These are phyloP conservation scores for Oceanites oceanicus DNA, from an alignment of 2,113 vertebrate genomes.

Conservation along the genomic window DNA sequence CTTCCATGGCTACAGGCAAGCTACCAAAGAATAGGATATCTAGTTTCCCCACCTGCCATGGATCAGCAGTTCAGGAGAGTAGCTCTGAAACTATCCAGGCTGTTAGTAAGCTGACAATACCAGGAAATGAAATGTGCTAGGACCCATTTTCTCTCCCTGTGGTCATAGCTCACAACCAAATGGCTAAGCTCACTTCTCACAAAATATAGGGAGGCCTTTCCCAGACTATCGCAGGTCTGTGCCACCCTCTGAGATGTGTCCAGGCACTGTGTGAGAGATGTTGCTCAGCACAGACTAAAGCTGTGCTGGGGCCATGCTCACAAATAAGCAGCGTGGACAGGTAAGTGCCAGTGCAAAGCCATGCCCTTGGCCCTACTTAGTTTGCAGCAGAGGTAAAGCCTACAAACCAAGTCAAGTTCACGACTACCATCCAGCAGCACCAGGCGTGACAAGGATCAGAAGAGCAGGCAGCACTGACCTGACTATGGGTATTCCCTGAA, in stretches of 20 bases:
- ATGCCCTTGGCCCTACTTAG: accelerated
- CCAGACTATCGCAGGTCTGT: background rate
- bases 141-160: accelerated
- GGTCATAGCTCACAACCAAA: background rate
- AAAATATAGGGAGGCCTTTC: background rate
- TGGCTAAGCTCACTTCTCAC: background rate
- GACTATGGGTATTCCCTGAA: too few species aligned
- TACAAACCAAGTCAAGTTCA: background rate
- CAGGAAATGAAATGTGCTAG: background rate
- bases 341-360: background rate
- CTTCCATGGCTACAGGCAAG: background rate
- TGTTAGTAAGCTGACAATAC: background rate
- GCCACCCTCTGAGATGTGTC: background rate
- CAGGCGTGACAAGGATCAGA: background rate
- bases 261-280: background rate
- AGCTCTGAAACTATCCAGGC: background rate
- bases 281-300: background rate
- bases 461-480: background rate
- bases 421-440: accelerated
- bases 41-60: background rate
- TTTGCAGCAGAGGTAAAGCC: background rate
- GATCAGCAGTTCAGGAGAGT: background rate
- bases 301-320: background rate
- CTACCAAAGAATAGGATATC: background rate
- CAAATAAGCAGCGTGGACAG: background rate